Evolutionary conservation across 2,888 invertebrate genomes (phyloP), one percentile per base, ranked within the genome.

Genomic region (Synergus laeviventris): DNA sequence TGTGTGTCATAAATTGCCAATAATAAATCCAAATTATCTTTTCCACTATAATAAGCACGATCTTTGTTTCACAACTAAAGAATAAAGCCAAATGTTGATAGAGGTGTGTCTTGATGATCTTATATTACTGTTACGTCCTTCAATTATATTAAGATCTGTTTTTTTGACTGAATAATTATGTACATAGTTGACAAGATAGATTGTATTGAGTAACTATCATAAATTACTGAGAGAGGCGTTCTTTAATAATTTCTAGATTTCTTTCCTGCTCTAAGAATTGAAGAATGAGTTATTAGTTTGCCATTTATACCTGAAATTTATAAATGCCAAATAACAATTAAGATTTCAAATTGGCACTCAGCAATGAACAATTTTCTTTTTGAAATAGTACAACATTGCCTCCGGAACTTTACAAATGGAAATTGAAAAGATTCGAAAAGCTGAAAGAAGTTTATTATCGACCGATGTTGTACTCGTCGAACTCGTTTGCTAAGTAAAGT

Each of bases 401-500:
- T 14, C 7, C 14, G 54, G 18, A 9, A 18, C 61, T 16, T n/a
- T 36, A 3, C 1, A 36, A 8, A 12, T 36, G 16, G 16, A 62
- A 62, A 36, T 38, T 39, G 14, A 66, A 14, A 24, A 7, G 16
- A 66, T 45, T 42, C 14, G 14, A 11, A 54, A 54, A 64, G 18
- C 21, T 49, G 36, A 31, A 7, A 24, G 9, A 31, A 9, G 49
- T 45, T 49, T 36, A 9, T 14, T 8, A 24, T 45, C 31, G n/a
- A 31, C 16, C 16, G 45, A 66, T 49, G 31, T 54, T 70, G 70
- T 54, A 70, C 70, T 54, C n/a, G 70, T 54, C 70, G 31, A 70
- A 70, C 70, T 54, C 49, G 70, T 70, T 70, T 70, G 31, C n/a
- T 31, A 36, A 70, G 49, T 36, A 31, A 62, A 62, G 49, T 70